Conservation (phyloP, 1,140 invertebrate species). For the Tachypleus tridentatus region DNA sequence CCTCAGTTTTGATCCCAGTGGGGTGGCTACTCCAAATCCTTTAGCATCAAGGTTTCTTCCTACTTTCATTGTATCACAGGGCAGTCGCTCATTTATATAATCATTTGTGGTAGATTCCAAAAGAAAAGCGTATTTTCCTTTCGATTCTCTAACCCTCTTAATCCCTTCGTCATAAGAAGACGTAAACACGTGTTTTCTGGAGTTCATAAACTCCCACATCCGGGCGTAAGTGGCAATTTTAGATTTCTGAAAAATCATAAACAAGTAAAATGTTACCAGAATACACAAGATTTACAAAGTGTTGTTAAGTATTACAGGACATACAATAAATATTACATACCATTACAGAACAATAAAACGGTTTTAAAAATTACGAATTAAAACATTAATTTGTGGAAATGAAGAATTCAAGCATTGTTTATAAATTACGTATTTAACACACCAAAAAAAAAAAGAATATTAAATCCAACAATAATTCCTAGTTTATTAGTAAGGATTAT, state of each 20-base stretch:
- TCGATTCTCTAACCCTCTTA: slow-evolving; percentile 59
- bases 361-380: too few relatives aligned
- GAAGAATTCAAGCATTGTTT: too few relatives aligned
- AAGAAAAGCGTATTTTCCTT: slow-evolving; percentile 84
- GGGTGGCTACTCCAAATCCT: slow-evolving; percentile 86
- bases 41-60: slow-evolving; percentile 83
- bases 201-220: slow-evolving; percentile 95
- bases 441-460: too few relatives aligned
- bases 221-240: slow-evolving; percentile 77
- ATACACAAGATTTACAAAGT: too few relatives aligned
- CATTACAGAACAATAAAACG: too few relatives aligned
- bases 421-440: too few relatives aligned
- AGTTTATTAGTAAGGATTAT: too few relatives aligned
- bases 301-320: too few relatives aligned
- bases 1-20: slow-evolving; percentile 77
- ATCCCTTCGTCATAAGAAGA: slow-evolving; percentile 73
- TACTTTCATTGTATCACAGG: slow-evolving; percentile 91
- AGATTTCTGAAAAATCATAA: slow-evolving; percentile 52
- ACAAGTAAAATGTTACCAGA: background rate
- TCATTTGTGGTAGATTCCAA: slow-evolving; percentile 91
- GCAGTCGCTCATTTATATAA: slow-evolving; percentile 80
- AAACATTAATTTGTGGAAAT: too few relatives aligned
- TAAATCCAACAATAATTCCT: too few relatives aligned
- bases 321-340: too few relatives aligned
- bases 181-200: slow-evolving; percentile 67